Percentiles rank a stretch among this genome's conserved stretches.
phyloP scores from a whole-genome alignment of 2,797 vertebrate genomes.

The Morelia viridis region DNA sequence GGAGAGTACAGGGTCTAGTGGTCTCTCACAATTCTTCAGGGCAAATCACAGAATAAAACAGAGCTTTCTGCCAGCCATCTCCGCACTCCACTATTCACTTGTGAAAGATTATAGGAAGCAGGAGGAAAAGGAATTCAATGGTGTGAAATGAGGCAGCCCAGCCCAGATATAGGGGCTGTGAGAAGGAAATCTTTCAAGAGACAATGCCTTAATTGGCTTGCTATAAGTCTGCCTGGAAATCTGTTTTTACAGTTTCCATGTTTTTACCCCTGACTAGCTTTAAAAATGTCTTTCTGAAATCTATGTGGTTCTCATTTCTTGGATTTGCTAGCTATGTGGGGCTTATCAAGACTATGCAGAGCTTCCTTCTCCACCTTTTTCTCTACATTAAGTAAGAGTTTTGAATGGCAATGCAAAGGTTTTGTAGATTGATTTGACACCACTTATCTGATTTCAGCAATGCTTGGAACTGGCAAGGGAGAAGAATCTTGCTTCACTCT shows the following conservation, averaged over 20 bases:
- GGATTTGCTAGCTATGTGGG: neutral
- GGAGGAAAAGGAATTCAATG: no score
- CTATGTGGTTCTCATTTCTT: neutral
- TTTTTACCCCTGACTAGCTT: neutral
- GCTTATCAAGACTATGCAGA: neutral
- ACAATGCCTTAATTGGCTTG: neutral
- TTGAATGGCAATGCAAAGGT: neutral
- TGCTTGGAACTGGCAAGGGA: neutral
- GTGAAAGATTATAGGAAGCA: no score
- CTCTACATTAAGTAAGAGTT: neutral
- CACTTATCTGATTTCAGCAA: neutral
- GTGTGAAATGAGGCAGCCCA: no score
- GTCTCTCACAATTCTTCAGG: neutral
- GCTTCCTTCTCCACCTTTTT: neutral
- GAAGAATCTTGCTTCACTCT: neutral
- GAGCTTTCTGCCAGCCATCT: no score
- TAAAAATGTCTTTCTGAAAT: neutral
- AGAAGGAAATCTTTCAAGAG: neutral
- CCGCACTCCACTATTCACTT: no score
- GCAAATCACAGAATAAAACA: neutral
- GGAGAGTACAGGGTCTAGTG: neutral
- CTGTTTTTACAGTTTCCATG: neutral
- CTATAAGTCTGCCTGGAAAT: neutral
- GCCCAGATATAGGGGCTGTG: no score
- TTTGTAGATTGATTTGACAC: neutral